Evolutionary conservation across 2,797 vertebrate genomes (phyloP).

Genomic region (Sarcoramphus papa): DNA sequence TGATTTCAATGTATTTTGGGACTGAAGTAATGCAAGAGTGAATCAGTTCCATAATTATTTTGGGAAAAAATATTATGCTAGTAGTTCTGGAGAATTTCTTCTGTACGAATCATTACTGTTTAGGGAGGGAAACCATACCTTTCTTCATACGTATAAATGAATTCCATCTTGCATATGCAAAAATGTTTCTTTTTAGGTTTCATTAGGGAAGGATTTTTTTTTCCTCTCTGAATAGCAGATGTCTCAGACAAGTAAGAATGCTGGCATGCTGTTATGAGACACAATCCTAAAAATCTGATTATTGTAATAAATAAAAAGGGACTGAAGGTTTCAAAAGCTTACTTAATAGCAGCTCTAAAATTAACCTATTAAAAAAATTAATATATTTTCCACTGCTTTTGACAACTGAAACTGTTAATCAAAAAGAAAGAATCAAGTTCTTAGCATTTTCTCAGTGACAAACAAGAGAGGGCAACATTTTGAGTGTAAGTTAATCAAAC

Average conservation of each 20-base stretch:
- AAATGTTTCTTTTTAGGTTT: conserved; percentile 31
- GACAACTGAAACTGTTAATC: background rate
- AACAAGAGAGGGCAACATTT: background rate
- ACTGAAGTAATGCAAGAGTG: background rate
- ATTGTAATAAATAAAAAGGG: background rate
- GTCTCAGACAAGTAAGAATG: conserved; percentile 7
- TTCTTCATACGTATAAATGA: conserved; percentile 26
- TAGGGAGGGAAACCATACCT: background rate
- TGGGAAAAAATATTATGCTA: background rate
- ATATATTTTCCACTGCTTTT: background rate
- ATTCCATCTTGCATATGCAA: conserved; percentile 34
- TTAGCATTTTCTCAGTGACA: background rate
- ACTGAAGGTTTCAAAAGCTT: background rate
- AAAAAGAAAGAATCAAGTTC: background rate
- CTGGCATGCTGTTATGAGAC: background rate
- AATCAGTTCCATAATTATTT: conserved; percentile 23
- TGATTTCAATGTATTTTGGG: conserved; percentile 41
- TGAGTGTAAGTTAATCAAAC: background rate
- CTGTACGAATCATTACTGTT: background rate
- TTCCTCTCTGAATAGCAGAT: conserved; percentile 28
- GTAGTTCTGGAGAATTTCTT: background rate
- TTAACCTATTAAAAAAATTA: background rate
- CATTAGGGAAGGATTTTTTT: conserved; percentile 19
- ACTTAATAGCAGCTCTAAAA: background rate
- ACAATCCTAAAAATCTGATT: conserved; percentile 8